phyloP scores from a whole-genome alignment of 2,113 vertebrate species.

The Oryctolagus cuniculus region DNA sequence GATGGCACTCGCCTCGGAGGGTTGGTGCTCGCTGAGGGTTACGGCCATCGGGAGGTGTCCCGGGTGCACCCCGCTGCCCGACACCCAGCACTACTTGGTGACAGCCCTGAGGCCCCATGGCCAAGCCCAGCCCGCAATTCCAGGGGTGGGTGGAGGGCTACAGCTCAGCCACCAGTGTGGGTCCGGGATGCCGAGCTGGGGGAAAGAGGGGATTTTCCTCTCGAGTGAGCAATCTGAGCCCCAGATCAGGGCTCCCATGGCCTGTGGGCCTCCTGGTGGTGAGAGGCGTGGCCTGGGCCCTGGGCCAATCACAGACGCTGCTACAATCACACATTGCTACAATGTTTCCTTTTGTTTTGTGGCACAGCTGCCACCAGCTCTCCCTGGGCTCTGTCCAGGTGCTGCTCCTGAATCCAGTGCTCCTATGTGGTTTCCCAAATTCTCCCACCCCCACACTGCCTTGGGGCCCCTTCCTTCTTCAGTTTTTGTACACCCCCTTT shows the following conservation, averaged over 20 bases:
- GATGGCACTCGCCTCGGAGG: neutral
- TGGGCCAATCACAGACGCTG: neutral
- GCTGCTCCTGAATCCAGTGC: neutral
- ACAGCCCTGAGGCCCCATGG: too few species aligned
- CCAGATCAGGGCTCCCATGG: neutral
- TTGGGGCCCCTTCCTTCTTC: neutral
- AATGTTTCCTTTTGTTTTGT: neutral
- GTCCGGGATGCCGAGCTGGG: neutral
- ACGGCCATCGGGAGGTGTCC: rapidly evolving
- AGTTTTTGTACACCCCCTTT: neutral
- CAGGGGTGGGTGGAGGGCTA: neutral
- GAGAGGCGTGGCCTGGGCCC: neutral
- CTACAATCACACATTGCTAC: too few species aligned
- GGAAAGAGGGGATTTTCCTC: neutral
- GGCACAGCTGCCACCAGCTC: too few species aligned
- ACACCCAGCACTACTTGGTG: neutral
- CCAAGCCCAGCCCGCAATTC: neutral
- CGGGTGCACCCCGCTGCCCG: neutral
- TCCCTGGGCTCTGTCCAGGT: too few species aligned
- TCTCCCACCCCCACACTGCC: neutral
- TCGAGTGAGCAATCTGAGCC: neutral
- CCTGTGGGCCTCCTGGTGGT: rapidly evolving
- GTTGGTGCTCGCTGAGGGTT: neutral
- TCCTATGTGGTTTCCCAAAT: neutral
- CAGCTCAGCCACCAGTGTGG: rapidly evolving